phyloP scores from a whole-genome alignment of 1,140 invertebrate genomes.

The Augochlora pura region DNA sequence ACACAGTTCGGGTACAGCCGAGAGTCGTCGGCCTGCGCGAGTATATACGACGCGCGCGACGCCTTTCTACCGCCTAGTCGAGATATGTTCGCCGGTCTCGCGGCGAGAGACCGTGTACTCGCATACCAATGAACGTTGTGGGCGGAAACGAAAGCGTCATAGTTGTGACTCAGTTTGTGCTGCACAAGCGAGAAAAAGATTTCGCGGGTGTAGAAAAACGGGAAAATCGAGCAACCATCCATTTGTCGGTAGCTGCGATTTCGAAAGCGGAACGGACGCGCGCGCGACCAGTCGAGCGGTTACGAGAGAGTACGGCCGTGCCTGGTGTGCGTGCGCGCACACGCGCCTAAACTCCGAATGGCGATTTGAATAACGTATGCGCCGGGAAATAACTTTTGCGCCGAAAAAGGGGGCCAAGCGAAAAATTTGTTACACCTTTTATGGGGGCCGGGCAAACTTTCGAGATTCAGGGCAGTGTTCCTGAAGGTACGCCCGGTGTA shows the following conservation, averaged over 20 bases:
- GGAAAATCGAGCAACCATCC: slow-evolving; percentile 51
- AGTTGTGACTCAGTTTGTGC: slow-evolving; percentile 45
- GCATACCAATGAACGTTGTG: slow-evolving; percentile 55
- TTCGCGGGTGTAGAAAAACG: slow-evolving; percentile 49
- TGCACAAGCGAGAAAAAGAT: slow-evolving; percentile 33
- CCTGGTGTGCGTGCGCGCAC: neutral
- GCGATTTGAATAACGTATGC: slow-evolving; percentile 34
- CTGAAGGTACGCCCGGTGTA: no score
- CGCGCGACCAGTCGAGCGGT: neutral
- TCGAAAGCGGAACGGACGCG: slow-evolving; percentile 46
- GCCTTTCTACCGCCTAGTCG: slow-evolving; percentile 37
- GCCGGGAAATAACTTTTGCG: neutral
- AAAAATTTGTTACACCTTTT: slow-evolving; percentile 34
- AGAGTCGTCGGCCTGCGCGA: slow-evolving; percentile 51
- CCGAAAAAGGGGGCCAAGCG: neutral
- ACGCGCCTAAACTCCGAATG: neutral
- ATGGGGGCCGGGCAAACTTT: neutral
- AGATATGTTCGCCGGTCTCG: slow-evolving; percentile 48
- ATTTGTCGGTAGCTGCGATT: slow-evolving; percentile 48
- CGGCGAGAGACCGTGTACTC: slow-evolving; percentile 46
- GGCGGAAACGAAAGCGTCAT: slow-evolving; percentile 30
- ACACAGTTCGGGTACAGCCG: slow-evolving; percentile 53
- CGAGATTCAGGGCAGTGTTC: no score
- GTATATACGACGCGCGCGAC: slow-evolving; percentile 16
- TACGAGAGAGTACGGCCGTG: no score